Evolutionary conservation across 2,113 vertebrate species (phyloP), one percentile per base, ranked within the genome.

Genomic region (Zapornia atra): DNA sequence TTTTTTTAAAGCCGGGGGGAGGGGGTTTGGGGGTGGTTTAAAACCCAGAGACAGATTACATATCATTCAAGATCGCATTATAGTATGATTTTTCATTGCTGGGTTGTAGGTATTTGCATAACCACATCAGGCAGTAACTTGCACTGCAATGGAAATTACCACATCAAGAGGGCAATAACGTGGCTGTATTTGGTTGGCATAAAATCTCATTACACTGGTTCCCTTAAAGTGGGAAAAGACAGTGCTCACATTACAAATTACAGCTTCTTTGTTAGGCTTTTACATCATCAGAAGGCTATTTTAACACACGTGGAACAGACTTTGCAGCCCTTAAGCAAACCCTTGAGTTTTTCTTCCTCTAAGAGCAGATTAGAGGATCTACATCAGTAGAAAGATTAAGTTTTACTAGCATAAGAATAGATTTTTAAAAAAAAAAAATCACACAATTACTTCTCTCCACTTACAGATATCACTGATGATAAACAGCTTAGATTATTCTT

Each of bases 101-200:
- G 81, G 36, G 50, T 85, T 89, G 61, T 77, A 75, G 33, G 19
- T 75, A 94, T 94, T 94, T 90, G 92, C 82, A 94, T 87, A 94
- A 93, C 82, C 75, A 82, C 38, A 96, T 90, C 66, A 91, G 64
- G 51, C 60, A 87, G 51, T 29, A 95, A 89, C 68, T 65, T 61
- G 82, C 28, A 36, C 68, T 88, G 72, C 86, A 73, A 83, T 18
- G 8, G 73, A 94, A 94, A 97, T 94, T 79, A 95, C 57, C 78
- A 15, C 71, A 94, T 86, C 86, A 94, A 90, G 89, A 91, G 38
- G 66, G 42, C 73, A 90, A 86, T 68, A 79, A 91, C 3, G 15
- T 29, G 40, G 40, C 50, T 65, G 15, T 59, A 82, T 86, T 80
- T 73, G 69, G 34, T 77, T 85, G 70, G 34, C 51, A 92, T 70